Base-by-base conservation (phyloP, 2,797 vertebrate genomes). In the Parauchenoglanis punctatus region DNA sequence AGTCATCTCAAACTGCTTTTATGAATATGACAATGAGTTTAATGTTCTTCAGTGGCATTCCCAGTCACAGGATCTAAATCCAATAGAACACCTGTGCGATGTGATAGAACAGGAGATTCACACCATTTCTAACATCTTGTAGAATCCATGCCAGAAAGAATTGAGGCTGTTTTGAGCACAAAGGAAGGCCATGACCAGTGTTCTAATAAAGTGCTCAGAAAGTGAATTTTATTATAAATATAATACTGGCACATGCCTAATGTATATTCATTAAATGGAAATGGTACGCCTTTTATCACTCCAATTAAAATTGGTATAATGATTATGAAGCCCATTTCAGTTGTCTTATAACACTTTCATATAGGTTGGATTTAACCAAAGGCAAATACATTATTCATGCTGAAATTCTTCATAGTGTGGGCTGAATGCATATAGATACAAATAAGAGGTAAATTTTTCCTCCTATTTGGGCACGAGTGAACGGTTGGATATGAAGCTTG, bases 181-280 rank as follows among this genome's bases (percentile, higher is more conserved):
- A 46, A 49, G 2, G 12, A 4, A 75, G 23, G 12, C 23, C 23
- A 11, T 15, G 6, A 4, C 44, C 23, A 49, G 44, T 15, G 11
- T n/a, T 75, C 73, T 28, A 52, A 52, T 76, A 76, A 49, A 76
- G 73, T 76, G 5, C 12, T 28, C 25, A n/a, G 0, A 3, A 5
- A 76, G 67, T 40, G n/a, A 23, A 59, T 81, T 46, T 18, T 15
- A 1, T 63, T 46, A 17, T 81, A 46, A 63, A 81, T 46, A 46
- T 63, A n/a, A 63, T 17, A 17, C 58, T 67, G 13, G 10, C 59
- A 65, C 40, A 65, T 65, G 44, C 40, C 15, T 82, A 49, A 82
- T 67, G 61, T 82, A 49, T 65, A 82, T 82, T 82, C 40, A 65
- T 82, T 20, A 31, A 65, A 82, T 81, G 35, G 3, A 49, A 82